phyloP scores from a whole-genome alignment of 1,140 invertebrate species.

The Trichonephila inaurata region DNA sequence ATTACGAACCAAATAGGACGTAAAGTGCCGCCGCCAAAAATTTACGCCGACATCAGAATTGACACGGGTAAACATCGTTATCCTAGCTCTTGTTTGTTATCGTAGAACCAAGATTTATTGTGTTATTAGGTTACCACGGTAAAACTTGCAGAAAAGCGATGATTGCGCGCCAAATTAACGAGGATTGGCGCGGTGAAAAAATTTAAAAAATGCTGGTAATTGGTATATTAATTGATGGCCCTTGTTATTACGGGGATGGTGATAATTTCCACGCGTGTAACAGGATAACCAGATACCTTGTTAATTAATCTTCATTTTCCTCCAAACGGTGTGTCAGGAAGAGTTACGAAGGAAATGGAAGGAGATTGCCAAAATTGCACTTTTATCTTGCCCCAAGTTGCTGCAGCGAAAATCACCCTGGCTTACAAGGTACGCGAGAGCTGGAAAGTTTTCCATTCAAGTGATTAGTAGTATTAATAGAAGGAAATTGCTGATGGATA shows the following conservation, averaged over 20 bases:
- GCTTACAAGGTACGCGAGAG: not conserved
- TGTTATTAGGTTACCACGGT: slow-evolving; percentile 61
- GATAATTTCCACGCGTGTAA: slow-evolving; percentile 65
- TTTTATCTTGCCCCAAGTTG: slow-evolving; percentile 44
- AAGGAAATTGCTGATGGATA: not conserved
- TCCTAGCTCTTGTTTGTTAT: slow-evolving; percentile 64
- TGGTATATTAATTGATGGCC: slow-evolving; percentile 71
- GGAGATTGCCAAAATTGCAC: not conserved
- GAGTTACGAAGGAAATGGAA: slow-evolving; percentile 25
- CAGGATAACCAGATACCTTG: slow-evolving; percentile 57
- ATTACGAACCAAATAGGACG: slow-evolving; percentile 19
- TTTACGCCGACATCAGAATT: slow-evolving; percentile 50
- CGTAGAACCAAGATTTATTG: slow-evolving; percentile 55
- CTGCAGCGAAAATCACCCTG: not conserved
- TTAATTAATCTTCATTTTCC: slow-evolving; percentile 72
- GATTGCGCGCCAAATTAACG: slow-evolving; percentile 63
- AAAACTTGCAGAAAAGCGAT: slow-evolving; percentile 53
- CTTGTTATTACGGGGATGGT: slow-evolving; percentile 55
- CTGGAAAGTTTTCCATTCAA: not conserved
- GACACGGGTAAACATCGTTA: slow-evolving; percentile 67
- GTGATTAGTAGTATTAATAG: slow-evolving; percentile 18
- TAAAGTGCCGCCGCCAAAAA: slow-evolving; percentile 21
- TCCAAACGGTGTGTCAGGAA: not conserved
- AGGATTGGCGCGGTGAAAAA: slow-evolving; percentile 22
- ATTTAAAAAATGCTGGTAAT: slow-evolving; percentile 65